Evolutionary conservation across 2,113 vertebrate genomes (phyloP), one percentile per base, ranked within the genome.

Genomic region (Gasterosteus aculeatus): DNA sequence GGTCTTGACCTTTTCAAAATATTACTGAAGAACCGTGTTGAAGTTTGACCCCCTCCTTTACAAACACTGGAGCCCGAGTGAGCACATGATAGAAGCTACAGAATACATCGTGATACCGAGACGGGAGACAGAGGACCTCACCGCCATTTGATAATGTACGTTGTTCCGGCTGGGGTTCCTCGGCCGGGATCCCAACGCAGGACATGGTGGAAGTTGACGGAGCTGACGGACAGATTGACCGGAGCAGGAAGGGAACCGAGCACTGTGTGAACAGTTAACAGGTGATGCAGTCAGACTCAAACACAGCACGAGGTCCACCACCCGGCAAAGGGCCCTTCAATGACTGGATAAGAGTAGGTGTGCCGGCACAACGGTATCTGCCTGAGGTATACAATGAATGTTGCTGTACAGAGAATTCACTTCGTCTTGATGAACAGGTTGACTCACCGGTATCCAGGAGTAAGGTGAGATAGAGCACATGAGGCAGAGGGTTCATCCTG

Each of bases 101-200:
- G 26, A 56, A 44, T 4, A 18, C 29, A 42, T 8, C 19, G 5
- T 41, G 10, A 62, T 29, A 7, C 18, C 39, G 47, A 2, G 10
- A 26, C 3, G 18, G 47, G 9, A 18, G 42, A 33, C 2, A 22
- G 35, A 26, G 5, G 35, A 51, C n/a, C 18, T 70, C 61, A 90
- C 88, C 82, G 60, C 2, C 0, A 4, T 7, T 1, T 35, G 47
- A 92, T 7, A 0, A 0, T 9, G 72, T 88, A 92, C 19, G 2
- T 3, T 2, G 84, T 72, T 61, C 83, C 88, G 0, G 44, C 47
- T 1, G 87, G 87, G 0, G 85, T 87, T 2, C 72, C 67, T 1
- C 72, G 67, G 1, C 88, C 90, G 0, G 91, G 87, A 4, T 74
- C 54, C 91, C 91, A 92, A 2, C 0, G 56, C 53, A 92, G 79